These are phyloP conservation scores for Bombus ignitus DNA, from an alignment of 1,140 invertebrate species.

Conservation along the genomic window DNA sequence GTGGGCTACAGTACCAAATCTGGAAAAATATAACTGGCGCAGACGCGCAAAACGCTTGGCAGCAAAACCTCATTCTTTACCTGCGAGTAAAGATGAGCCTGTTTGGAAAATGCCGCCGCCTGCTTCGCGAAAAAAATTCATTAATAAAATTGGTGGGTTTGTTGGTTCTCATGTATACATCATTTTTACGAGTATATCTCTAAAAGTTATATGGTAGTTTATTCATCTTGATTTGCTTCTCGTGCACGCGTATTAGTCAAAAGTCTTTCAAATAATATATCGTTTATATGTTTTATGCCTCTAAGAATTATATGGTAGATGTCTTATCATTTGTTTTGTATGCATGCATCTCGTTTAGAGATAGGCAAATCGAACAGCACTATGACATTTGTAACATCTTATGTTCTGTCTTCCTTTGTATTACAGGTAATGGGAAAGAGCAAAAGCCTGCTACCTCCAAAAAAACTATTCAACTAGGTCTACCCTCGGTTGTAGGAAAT, in stretches of 20 bases:
- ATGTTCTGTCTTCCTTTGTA: constrained; percentile 35
- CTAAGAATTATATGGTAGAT: constrained; percentile 48
- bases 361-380: constrained; percentile 6
- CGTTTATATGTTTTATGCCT: constrained; percentile 28
- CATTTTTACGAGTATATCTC: constrained; percentile 42
- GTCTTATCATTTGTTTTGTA: constrained; percentile 40
- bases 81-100: constrained; percentile 73
- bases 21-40: constrained; percentile 88
- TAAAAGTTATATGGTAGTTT: constrained; percentile 50
- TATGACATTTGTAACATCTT: constrained; percentile 5
- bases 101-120: constrained; percentile 80
- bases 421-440: constrained; percentile 76
- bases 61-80: constrained; percentile 78
- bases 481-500: constrained; percentile 79
- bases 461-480: constrained; percentile 80
- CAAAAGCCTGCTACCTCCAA: constrained; percentile 73
- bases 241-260: constrained; percentile 63
- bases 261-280: constrained; percentile 42
- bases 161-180: constrained; percentile 51
- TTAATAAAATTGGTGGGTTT: constrained; percentile 81
- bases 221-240: constrained; percentile 51
- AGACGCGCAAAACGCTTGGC: constrained; percentile 88
- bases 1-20: constrained; percentile 89
- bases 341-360: constrained; percentile 38
- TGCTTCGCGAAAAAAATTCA: constrained; percentile 79